Evolutionary conservation across 1,140 invertebrate species (phyloP), one percentile per base, ranked within the genome.

Genomic region (Bradynema listronoti): DNA sequence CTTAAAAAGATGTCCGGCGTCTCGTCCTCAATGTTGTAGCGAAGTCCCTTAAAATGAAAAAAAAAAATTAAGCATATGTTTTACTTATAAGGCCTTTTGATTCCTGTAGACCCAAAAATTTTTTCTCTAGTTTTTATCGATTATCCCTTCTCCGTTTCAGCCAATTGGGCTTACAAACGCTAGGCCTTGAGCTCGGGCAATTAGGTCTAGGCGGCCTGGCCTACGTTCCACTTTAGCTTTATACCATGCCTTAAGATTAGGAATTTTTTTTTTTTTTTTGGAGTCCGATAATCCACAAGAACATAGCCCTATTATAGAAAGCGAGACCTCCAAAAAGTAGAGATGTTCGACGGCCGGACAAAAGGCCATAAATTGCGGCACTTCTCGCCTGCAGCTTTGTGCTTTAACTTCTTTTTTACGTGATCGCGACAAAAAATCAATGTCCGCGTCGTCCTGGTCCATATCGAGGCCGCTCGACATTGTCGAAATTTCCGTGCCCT

Each of bases 11-110:
- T 43, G 14, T 36, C 14, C 6, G 30, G n/a, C 2, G 36, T 43
- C 43, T 64, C 62, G 16, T 64, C 62, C 29, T 66, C 63, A 30
- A 64, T 66, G 49, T 50, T 66, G 16, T 57, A 64, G 27, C 22
- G 22, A 30, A 50, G 49, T 11, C 62, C 62, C 63, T 64, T 16
- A 0, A 65, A 63, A 63, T 36, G 11, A 7, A 0, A 56, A 42
- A 2, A 22, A 2, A 19, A 11, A 51, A 30, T 49, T 16, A n/a
- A n/a, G n/a, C n/a, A n/a, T n/a, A n/a, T n/a, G n/a, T n/a, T n/a
- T n/a, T n/a, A n/a, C n/a, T n/a, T n/a, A n/a, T n/a, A n/a, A n/a
- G n/a, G n/a, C n/a, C n/a, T n/a, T n/a, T n/a, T n/a, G 36, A 39
- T 19, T 39, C 36, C 11, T 11, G 19, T 19, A 19, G 19, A 39